Evolutionary conservation across 2,888 invertebrate genomes (phyloP).

Genomic region (Tridacna gigas): DNA sequence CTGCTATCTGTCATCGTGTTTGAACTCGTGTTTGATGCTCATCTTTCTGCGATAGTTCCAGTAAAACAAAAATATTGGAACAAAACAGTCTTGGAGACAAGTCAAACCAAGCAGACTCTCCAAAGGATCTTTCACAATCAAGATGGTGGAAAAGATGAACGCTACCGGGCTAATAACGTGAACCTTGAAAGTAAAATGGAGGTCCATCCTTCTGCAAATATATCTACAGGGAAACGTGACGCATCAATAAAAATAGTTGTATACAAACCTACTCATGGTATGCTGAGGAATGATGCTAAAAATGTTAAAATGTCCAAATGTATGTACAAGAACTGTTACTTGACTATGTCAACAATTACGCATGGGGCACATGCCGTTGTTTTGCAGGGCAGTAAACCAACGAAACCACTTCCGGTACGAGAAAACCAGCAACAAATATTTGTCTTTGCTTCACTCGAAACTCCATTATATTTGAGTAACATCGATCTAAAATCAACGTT

Average conservation of each 20-base stretch:
- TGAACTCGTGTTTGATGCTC: too few species aligned
- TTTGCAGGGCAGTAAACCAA: conserved; percentile 47
- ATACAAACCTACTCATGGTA: not conserved
- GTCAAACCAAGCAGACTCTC: too few species aligned
- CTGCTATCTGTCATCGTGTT: too few species aligned
- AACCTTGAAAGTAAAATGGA: not conserved
- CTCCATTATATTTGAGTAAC: conserved; percentile 38
- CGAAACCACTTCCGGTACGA: conserved; percentile 34
- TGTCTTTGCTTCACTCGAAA: conserved; percentile 41
- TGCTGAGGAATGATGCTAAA: not conserved
- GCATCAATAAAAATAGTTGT: not conserved
- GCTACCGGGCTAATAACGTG: not conserved
- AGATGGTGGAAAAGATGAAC: not conserved
- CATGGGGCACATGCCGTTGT: conserved; percentile 47
- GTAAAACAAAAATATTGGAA: too few species aligned
- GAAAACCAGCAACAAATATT: conserved; percentile 38
- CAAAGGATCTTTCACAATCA: not conserved
- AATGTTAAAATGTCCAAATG: not conserved
- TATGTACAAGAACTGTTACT: conserved; percentile 5
- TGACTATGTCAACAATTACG: not conserved
- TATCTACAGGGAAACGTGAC: not conserved
- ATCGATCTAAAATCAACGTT: not conserved
- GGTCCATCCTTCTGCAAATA: not conserved
- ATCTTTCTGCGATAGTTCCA: too few species aligned
- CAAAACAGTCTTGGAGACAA: too few species aligned